Conservation (phyloP, 2,113 vertebrate species). For the Proterorhinus semilunaris region DNA sequence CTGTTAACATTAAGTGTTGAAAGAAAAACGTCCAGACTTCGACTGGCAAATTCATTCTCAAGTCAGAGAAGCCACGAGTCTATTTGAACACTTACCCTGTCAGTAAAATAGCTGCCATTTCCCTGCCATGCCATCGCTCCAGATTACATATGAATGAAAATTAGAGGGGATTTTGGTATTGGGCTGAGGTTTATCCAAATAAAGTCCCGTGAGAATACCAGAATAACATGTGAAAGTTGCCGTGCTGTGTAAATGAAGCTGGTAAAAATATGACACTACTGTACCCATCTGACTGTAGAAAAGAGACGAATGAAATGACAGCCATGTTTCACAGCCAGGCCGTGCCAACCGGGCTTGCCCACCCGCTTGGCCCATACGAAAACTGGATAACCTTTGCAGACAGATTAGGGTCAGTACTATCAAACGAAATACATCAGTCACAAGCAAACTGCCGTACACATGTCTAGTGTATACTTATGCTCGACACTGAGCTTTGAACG, state of each 20-base stretch:
- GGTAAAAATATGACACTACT: neutral
- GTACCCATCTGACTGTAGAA: conserved; percentile 10
- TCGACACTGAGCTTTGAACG: conserved; percentile 25
- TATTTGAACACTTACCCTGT: conserved; percentile 13
- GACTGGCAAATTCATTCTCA: conserved; percentile 7
- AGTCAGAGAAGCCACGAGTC: conserved; percentile 1
- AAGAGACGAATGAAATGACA: conserved; percentile 45
- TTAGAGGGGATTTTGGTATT: neutral
- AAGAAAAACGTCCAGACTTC: neutral
- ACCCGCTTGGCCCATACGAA: conserved; percentile 48
- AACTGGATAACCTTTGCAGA: conserved; percentile 70
- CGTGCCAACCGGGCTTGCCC: conserved; percentile 57
- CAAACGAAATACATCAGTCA: conserved; percentile 71
- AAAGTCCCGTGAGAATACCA: neutral
- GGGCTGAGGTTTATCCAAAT: conserved; percentile 11
- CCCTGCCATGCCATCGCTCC: conserved; percentile 2
- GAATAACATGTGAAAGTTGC: neutral
- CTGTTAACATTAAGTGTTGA: neutral
- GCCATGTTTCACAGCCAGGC: conserved; percentile 57
- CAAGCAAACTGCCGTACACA: conserved; percentile 23
- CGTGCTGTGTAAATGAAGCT: neutral
- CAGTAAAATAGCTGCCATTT: conserved; percentile 9
- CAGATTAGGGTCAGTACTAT: conserved; percentile 77
- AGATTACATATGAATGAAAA: conserved; percentile 13
- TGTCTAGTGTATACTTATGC: conserved; percentile 24